Evolutionary conservation across 2,888 invertebrate species (phyloP).

Genomic region (Phytoseiulus persimilis): DNA sequence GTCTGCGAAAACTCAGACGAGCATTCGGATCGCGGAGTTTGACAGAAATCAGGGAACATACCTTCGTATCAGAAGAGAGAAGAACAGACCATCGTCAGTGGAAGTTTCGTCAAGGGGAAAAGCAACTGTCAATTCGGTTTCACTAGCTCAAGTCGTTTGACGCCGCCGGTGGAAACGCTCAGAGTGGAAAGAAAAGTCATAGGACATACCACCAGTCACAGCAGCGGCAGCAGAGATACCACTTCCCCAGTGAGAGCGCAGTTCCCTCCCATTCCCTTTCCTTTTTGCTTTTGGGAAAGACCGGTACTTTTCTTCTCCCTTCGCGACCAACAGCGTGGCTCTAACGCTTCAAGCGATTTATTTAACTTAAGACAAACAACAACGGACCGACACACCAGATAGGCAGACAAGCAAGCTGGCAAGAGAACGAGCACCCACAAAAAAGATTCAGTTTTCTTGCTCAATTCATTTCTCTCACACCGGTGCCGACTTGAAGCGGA

Average conservation of each 20-base stretch:
- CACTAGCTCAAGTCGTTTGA: neutral
- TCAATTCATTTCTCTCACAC: no score
- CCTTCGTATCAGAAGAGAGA: neutral
- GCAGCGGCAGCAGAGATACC: neutral
- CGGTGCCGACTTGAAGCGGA: no score
- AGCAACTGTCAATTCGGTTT: neutral
- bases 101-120: neutral
- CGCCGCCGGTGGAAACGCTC: neutral
- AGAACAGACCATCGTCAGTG: neutral
- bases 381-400: neutral
- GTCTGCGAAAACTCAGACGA: no score
- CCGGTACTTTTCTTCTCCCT: neutral
- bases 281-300: neutral
- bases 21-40: neutral
- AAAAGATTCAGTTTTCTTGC: no score
- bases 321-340: neutral
- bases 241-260: neutral
- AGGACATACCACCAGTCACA: neutral
- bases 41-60: neutral
- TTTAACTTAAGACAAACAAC: neutral
- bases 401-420: neutral
- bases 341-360: neutral
- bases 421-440: neutral
- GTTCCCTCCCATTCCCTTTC: slow-evolving; percentile 5
- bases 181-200: neutral